Evolutionary conservation across 2,888 invertebrate species (phyloP).

Genomic region (Desoria tigrina): DNA sequence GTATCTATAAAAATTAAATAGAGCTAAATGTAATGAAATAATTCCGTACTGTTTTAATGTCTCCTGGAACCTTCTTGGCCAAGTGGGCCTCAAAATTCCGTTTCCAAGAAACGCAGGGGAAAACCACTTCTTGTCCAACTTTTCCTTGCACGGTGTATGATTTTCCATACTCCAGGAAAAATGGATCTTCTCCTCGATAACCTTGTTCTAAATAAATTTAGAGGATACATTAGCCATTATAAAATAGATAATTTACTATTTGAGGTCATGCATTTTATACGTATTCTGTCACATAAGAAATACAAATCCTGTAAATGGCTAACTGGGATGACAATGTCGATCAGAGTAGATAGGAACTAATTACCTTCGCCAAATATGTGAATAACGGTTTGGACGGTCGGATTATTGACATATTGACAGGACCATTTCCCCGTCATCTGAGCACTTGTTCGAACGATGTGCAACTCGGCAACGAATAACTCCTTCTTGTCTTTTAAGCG

Average conservation of each 20-base stretch:
- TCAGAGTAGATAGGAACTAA: too few relatives aligned
- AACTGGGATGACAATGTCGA: too few relatives aligned
- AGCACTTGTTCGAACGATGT: not conserved
- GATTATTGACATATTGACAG: not conserved
- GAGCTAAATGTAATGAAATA: too few relatives aligned
- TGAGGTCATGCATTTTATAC: not conserved
- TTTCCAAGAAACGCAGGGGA: constrained; percentile 2
- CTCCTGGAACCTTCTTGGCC: not conserved
- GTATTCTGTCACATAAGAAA: not conserved
- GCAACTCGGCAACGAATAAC: not conserved
- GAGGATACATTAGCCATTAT: not conserved
- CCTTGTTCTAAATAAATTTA: not conserved
- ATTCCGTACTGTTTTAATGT: too few relatives aligned
- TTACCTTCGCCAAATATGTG: constrained; percentile 4
- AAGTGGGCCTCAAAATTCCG: not conserved
- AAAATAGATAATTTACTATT: not conserved
- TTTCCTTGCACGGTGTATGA: not conserved
- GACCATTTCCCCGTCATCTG: constrained; percentile 9
- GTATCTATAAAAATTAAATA: too few relatives aligned
- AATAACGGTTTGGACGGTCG: not conserved
- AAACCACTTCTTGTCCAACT: constrained; percentile 1
- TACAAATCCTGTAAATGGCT: too few relatives aligned
- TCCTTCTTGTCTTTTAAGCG: not conserved
- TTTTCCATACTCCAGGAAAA: constrained; percentile 8
- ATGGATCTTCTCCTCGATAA: constrained; percentile 12